Conservation (phyloP, 1,140 invertebrate genomes). For the Magallana ariakensis region DNA sequence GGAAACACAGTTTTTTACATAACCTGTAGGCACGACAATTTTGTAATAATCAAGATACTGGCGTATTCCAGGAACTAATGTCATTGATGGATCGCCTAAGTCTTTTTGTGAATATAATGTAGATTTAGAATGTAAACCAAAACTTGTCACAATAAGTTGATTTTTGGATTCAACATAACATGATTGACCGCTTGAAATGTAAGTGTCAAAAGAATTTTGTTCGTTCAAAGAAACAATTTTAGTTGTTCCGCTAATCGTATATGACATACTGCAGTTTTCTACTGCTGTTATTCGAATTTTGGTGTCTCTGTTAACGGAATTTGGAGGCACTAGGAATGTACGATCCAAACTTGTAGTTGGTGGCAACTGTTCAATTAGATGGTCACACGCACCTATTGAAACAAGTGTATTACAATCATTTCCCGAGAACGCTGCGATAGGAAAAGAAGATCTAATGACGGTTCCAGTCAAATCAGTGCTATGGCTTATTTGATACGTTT, state of each 20-base stretch:
- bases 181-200: background rate
- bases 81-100: background rate
- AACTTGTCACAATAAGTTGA: background rate
- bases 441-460: background rate
- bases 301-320: background rate
- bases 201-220: background rate
- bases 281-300: background rate
- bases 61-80: background rate
- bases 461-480: background rate
- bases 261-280: background rate
- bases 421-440: background rate
- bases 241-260: background rate
- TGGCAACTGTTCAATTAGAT: background rate
- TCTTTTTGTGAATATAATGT: background rate
- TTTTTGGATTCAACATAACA: background rate
- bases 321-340: background rate
- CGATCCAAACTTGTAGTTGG: background rate
- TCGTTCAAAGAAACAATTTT: background rate
- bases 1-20: background rate
- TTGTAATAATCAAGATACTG: conserved; percentile 8
- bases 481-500: background rate
- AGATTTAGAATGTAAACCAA: background rate
- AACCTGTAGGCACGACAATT: background rate
- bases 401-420: background rate
- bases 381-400: background rate